A percentile compares a stretch with the other conserved stretches of the same genome.
These are phyloP conservation scores for Mohoua ochrocephala DNA, from an alignment of 2,113 vertebrate species.

Conservation along the genomic window DNA sequence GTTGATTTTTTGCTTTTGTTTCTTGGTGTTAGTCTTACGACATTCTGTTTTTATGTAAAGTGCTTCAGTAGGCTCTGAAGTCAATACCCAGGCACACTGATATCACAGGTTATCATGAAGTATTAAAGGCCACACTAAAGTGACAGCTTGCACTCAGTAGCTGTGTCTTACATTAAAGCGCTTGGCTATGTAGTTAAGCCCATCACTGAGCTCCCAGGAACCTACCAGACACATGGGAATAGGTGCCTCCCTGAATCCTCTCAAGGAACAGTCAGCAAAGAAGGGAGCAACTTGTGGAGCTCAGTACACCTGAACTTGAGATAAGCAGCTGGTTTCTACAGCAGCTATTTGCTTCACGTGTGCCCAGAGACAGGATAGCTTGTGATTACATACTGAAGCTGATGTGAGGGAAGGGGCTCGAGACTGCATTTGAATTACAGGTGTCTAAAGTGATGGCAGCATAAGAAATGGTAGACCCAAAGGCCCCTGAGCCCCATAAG, in stretches of 20 bases:
- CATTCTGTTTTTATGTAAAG: rapidly evolving
- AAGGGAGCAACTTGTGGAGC: background rate
- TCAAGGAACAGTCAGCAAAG: background rate
- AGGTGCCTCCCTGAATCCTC: background rate
- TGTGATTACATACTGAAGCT: background rate
- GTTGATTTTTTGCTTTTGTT: background rate
- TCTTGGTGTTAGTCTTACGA: background rate
- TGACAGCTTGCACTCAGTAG: background rate
- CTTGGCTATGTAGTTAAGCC: background rate
- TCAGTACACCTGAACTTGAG: background rate
- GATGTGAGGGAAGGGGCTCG: background rate
- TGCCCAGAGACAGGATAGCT: background rate
- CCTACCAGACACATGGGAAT: rapidly evolving
- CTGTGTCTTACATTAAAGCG: background rate
- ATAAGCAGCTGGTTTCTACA: background rate
- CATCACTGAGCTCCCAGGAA: background rate
- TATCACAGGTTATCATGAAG: background rate
- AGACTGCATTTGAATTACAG: background rate
- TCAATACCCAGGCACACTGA: background rate
- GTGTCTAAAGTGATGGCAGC: background rate
- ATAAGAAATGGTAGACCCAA: background rate
- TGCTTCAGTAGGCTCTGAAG: background rate
- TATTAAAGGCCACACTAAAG: background rate
- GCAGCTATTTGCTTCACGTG: background rate
- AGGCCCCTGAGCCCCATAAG: background rate